phyloP scores from a whole-genome alignment of 2,113 vertebrate species.

The Bujurquina vittata region DNA sequence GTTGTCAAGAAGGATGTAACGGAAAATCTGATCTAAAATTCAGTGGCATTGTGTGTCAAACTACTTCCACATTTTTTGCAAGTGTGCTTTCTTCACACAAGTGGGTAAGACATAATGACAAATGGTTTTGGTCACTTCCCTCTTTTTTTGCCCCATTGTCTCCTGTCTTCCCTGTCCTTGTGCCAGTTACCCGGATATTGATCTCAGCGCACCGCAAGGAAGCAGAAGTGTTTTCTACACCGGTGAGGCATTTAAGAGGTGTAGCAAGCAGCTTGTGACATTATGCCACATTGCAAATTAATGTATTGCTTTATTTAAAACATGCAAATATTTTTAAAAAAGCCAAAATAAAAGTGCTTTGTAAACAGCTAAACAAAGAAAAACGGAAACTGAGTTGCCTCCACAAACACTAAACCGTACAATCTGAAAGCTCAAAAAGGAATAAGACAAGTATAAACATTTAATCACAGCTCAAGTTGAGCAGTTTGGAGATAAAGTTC shows the following conservation, averaged over 20 bases:
- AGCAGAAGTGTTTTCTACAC: not conserved
- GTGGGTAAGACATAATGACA: not conserved
- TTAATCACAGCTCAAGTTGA: not conserved
- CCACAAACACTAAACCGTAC: not conserved
- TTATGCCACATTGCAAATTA: not conserved
- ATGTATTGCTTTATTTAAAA: not conserved
- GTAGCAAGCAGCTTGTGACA: not conserved
- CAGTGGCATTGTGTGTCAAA: not conserved
- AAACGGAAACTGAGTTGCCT: not conserved
- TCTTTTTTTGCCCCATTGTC: not conserved
- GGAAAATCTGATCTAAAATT: slow-evolving; percentile 1
- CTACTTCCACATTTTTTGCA: slow-evolving; percentile 6
- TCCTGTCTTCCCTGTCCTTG: not conserved
- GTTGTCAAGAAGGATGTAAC: not conserved
- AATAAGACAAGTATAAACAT: not conserved
- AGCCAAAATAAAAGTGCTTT: not conserved
- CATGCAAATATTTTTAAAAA: not conserved
- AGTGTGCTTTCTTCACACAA: not conserved
- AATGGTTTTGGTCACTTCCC: not conserved
- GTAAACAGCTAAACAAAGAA: not conserved
- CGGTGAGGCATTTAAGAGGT: not conserved
- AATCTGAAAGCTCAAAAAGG: not conserved
- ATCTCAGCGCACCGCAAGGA: too few species aligned
- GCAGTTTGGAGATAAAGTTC: not conserved
- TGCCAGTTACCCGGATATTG: too few species aligned